phyloP scores from a whole-genome alignment of 1,140 invertebrate species.

The Bradynema listronoti region DNA sequence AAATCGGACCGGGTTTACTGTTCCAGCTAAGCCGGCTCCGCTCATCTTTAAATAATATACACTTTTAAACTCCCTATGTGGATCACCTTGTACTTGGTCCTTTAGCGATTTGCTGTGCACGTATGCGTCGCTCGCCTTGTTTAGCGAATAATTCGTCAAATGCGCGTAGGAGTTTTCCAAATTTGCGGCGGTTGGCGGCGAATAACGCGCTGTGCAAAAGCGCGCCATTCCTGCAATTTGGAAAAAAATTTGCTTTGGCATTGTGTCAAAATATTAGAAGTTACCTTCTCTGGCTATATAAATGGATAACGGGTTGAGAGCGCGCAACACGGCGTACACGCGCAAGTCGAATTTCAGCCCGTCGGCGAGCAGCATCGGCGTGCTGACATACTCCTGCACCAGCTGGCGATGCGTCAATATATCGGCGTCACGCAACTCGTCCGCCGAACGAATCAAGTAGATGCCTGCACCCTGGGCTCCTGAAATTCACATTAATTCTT shows the following conservation, averaged over 20 bases:
- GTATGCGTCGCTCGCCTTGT: constrained; percentile 60
- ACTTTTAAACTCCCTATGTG: too few relatives aligned
- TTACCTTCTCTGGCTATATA: constrained; percentile 60
- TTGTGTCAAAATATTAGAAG: constrained; percentile 25
- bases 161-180: constrained; percentile 61
- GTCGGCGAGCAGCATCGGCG: constrained; percentile 60
- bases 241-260: background rate
- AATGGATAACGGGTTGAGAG: constrained; percentile 61
- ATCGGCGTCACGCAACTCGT: constrained; percentile 49
- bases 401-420: constrained; percentile 58
- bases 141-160: constrained; percentile 63
- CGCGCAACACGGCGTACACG: constrained; percentile 61
- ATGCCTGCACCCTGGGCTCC: constrained; percentile 63
- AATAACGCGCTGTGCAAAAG: constrained; percentile 61
- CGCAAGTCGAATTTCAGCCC: constrained; percentile 62
- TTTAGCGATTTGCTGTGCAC: constrained; percentile 59
- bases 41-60: too few relatives aligned
- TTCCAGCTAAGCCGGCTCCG: too few relatives aligned
- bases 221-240: constrained; percentile 57
- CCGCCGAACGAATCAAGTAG: constrained; percentile 60
- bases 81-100: constrained; percentile 59
- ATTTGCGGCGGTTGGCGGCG: constrained; percentile 53
- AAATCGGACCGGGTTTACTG: too few relatives aligned
- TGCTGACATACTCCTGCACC: constrained; percentile 60
- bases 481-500: constrained; percentile 27